Evolutionary conservation across 2,888 invertebrate genomes (phyloP).

Genomic region (Trisateles emortualis): DNA sequence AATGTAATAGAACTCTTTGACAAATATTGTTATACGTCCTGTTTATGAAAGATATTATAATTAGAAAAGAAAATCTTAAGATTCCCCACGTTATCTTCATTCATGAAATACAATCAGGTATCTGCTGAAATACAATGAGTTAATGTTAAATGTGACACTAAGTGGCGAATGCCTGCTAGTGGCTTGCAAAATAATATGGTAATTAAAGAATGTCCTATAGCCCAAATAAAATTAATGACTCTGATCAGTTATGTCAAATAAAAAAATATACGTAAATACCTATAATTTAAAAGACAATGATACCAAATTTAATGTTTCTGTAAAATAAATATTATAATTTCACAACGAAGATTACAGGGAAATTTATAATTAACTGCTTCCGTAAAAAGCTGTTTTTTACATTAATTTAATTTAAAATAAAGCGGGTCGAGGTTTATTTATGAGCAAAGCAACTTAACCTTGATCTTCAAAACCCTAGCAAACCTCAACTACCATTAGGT

Average conservation of each 20-base stretch:
- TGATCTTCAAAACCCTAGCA: conserved; percentile 40
- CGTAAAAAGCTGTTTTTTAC: neutral
- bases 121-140: too few relatives aligned
- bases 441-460: conserved; percentile 23
- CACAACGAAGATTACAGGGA: neutral
- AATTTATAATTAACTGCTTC: neutral
- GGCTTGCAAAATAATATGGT: too few relatives aligned
- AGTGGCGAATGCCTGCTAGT: too few relatives aligned
- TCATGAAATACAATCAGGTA: conserved; percentile 28
- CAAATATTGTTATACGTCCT: conserved; percentile 42
- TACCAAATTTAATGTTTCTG: too few relatives aligned
- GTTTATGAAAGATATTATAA: conserved; percentile 22
- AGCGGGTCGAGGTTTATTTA: conserved; percentile 11
- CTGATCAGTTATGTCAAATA: too few relatives aligned
- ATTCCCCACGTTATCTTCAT: conserved; percentile 26
- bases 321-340: neutral
- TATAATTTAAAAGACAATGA: too few relatives aligned
- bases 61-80: conserved; percentile 14
- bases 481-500: conserved; percentile 34
- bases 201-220: too few relatives aligned
- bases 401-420: neutral
- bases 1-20: conserved; percentile 34
- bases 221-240: too few relatives aligned
- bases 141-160: too few relatives aligned
- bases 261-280: too few relatives aligned